Evolutionary conservation across 2,888 invertebrate genomes (phyloP).

Genomic region (Chrysotoxum bicinctum): DNA sequence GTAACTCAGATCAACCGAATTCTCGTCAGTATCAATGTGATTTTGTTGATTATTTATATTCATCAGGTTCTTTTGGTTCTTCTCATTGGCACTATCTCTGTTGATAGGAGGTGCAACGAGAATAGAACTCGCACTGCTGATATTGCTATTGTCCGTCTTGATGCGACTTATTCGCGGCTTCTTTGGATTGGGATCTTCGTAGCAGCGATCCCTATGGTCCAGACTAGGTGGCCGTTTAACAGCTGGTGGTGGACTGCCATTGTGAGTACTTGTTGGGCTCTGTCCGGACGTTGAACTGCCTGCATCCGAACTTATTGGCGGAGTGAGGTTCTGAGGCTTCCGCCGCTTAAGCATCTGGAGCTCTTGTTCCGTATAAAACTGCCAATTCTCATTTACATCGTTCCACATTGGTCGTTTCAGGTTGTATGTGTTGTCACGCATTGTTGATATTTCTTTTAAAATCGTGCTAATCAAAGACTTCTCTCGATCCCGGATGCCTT

Average conservation of each 20-base stretch:
- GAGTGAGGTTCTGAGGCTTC: conserved; percentile 95
- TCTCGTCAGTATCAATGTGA: conserved; percentile 76
- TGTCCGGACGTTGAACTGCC: conserved; percentile 90
- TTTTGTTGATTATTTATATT: conserved; percentile 65
- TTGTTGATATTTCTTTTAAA: conserved; percentile 89
- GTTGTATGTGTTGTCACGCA: conserved; percentile 95
- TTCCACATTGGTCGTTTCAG: conserved; percentile 94
- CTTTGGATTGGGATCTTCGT: conserved; percentile 86
- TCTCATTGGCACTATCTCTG: conserved; percentile 52
- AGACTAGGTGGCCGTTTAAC: conserved; percentile 82
- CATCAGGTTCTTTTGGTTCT: conserved; percentile 64
- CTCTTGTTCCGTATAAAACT: conserved; percentile 95
- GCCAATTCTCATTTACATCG: conserved; percentile 97
- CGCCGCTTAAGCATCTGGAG: conserved; percentile 93
- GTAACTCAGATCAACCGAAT: conserved; percentile 79
- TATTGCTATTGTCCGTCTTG: conserved; percentile 83
- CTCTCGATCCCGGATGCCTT: conserved; percentile 93
- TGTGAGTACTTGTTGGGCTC: conserved; percentile 89
- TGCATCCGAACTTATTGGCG: conserved; percentile 92
- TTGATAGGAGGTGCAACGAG: conserved; percentile 42
- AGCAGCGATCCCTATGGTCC: conserved; percentile 82
- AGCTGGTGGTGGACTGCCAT: conserved; percentile 87
- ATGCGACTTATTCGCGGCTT: conserved; percentile 94
- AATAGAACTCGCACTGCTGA: conserved; percentile 54
- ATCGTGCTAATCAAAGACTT: conserved; percentile 89